A percentile compares a stretch with the other conserved stretches of the same genome.
phyloP scores from a whole-genome alignment of 2,888 invertebrate species.

The Drosophila anceps region DNA sequence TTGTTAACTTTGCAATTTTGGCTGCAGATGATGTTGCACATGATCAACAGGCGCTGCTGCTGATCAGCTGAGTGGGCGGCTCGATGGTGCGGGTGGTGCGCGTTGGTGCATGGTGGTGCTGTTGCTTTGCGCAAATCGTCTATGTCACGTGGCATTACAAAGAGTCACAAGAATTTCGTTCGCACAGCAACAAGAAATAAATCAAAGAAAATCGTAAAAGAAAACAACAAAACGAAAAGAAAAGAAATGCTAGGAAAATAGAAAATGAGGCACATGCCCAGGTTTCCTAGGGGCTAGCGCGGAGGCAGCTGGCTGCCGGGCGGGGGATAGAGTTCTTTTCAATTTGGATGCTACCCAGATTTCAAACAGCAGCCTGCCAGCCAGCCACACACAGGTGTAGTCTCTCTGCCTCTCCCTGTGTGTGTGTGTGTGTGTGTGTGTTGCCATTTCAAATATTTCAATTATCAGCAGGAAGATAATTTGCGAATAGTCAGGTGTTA shows the following conservation, averaged over 20 bases:
- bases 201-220: slow-evolving; percentile 48
- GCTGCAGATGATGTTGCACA: slow-evolving; percentile 42
- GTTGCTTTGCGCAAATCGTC: slow-evolving; percentile 30
- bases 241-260: slow-evolving; percentile 11
- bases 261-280: slow-evolving; percentile 19
- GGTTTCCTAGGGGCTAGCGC: background rate
- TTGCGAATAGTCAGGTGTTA: background rate
- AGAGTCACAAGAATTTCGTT: slow-evolving; percentile 37
- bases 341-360: slow-evolving; percentile 51
- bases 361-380: background rate
- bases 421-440: background rate
- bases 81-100: background rate
- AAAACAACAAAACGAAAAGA: background rate
- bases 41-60: slow-evolving; percentile 30
- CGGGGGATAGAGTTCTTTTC: background rate
- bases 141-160: slow-evolving; percentile 53
- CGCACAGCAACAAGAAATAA: slow-evolving; percentile 62
- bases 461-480: slow-evolving; percentile 7
- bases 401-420: background rate
- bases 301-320: too few relatives aligned
- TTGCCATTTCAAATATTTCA: background rate
- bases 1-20: slow-evolving; percentile 56
- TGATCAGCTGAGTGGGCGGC: slow-evolving; percentile 17
- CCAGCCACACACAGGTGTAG: slow-evolving; percentile 31
- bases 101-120: slow-evolving; percentile 1